Conservation (phyloP, 2,797 vertebrate genomes). For the Poecilia picta region DNA sequence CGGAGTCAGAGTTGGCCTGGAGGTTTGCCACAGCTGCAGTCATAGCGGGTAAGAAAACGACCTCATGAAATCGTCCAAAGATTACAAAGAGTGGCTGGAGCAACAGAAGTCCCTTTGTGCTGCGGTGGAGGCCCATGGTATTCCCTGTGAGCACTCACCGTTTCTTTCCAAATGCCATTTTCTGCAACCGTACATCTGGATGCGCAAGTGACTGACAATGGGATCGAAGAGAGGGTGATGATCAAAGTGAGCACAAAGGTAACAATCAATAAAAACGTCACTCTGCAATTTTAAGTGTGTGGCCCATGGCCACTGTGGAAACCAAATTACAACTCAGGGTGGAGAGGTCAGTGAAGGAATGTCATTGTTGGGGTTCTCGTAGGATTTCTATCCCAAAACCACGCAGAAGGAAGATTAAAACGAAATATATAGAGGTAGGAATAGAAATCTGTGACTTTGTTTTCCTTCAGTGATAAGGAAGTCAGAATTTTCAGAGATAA, state of each 20-base stretch:
- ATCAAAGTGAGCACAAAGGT: slow-evolving; percentile 20
- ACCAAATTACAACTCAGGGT: slow-evolving; percentile 64
- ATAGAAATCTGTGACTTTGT: slow-evolving; percentile 17
- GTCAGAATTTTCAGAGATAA: slow-evolving; percentile 8
- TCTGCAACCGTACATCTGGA: slow-evolving; percentile 23
- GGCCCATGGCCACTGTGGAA: slow-evolving; percentile 38
- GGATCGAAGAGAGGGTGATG: slow-evolving; percentile 46
- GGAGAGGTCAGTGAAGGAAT: slow-evolving; percentile 62
- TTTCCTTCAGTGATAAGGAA: slow-evolving; percentile 9
- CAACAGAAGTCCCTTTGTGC: slow-evolving; percentile 75
- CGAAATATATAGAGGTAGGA: neutral
- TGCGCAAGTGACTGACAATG: slow-evolving; percentile 37
- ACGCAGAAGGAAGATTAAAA: neutral
- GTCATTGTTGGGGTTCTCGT: slow-evolving; percentile 44
- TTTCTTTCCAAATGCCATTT: slow-evolving; percentile 66
- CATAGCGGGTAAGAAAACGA: slow-evolving; percentile 50
- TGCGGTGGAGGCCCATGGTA: slow-evolving; percentile 55
- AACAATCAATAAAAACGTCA: slow-evolving; percentile 32
- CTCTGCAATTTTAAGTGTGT: slow-evolving; percentile 37
- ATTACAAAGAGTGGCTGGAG: slow-evolving; percentile 57
- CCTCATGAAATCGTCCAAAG: slow-evolving; percentile 59
- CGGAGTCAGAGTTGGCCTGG: slow-evolving; percentile 57
- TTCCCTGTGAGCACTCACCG: slow-evolving; percentile 40
- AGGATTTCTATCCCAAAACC: slow-evolving; percentile 23
- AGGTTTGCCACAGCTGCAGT: slow-evolving; percentile 52